A percentile compares a stretch with the other conserved stretches of the same genome.
Conservation (phyloP, 2,888 invertebrate genomes). For the Cephus spinipes region DNA sequence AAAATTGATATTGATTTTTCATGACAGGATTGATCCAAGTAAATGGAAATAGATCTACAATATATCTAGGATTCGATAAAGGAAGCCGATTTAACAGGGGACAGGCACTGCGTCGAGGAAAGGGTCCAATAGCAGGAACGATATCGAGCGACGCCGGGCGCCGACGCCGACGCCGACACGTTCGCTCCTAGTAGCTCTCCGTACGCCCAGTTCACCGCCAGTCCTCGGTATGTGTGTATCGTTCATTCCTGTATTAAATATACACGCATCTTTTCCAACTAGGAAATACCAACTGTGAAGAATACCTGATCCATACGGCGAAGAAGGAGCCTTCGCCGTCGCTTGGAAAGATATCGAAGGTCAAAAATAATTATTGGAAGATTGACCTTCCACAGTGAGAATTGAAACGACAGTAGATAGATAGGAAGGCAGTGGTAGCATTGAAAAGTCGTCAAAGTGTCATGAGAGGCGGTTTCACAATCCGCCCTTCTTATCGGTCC, state of each 20-base stretch:
- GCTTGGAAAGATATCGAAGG: neutral
- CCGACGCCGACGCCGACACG: conserved; percentile 40
- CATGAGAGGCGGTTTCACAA: conserved; percentile 66
- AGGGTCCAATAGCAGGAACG: conserved; percentile 24
- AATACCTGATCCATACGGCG: neutral
- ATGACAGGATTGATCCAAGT: neutral
- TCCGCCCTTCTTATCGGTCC: conserved; percentile 66
- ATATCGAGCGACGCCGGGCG: conserved; percentile 56
- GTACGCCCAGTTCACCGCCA: conserved; percentile 47
- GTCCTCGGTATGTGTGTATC: conserved; percentile 38
- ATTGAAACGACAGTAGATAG: conserved; percentile 3
- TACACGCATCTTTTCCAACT: neutral
- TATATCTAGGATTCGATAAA: neutral
- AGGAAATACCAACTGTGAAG: neutral
- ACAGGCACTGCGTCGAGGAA: conserved; percentile 4
- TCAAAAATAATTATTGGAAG: neutral
- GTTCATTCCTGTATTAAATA: conserved; percentile 4
- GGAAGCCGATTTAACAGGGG: neutral
- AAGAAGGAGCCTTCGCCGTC: neutral
- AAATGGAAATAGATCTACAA: neutral
- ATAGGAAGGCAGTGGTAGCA: conserved; percentile 48
- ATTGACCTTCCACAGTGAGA: neutral
- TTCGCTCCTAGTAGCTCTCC: conserved; percentile 19
- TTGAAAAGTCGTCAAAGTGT: conserved; percentile 62
- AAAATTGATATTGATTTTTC: neutral